A percentile compares a stretch with the other conserved stretches of the same genome.
Conservation (phyloP, 1,140 invertebrate genomes). For the Patella vulgata region DNA sequence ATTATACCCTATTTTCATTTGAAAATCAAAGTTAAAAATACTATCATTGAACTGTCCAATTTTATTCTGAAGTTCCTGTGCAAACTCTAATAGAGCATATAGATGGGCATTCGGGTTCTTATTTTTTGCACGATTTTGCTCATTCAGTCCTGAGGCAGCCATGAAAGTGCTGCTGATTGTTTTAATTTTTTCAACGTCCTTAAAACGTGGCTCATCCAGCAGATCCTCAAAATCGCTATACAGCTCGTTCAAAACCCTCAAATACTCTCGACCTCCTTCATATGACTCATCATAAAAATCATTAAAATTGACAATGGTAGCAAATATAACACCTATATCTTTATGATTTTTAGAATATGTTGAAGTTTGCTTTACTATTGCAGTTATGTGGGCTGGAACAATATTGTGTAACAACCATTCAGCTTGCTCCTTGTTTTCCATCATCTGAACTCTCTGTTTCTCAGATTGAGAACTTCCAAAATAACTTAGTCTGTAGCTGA, state of each 20-base stretch:
- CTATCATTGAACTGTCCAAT: conserved; percentile 88
- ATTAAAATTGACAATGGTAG: conserved; percentile 94
- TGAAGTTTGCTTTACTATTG: conserved; percentile 89
- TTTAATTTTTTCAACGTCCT: conserved; percentile 96
- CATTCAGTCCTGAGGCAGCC: conserved; percentile 94
- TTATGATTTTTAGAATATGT: conserved; percentile 97
- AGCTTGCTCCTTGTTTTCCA: conserved; percentile 84
- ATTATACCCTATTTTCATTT: conserved; percentile 79
- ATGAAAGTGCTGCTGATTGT: conserved; percentile 98
- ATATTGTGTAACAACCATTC: conserved; percentile 97
- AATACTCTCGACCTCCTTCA: conserved; percentile 83
- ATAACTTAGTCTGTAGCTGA: conserved; percentile 91
- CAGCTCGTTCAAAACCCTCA: conserved; percentile 93
- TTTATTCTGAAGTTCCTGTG: conserved; percentile 83
- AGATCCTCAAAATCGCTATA: conserved; percentile 95
- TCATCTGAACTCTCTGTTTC: conserved; percentile 56
- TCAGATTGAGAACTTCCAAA: conserved; percentile 88
- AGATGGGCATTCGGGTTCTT: conserved; percentile 81
- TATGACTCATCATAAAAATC: conserved; percentile 97
- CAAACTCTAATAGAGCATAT: conserved; percentile 88
- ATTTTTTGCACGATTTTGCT: conserved; percentile 71
- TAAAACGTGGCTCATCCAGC: conserved; percentile 82
- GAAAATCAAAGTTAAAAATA: conserved; percentile 87
- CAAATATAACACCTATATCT: conserved; percentile 93
- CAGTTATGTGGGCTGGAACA: conserved; percentile 92